phyloP scores from a whole-genome alignment of 2,113 vertebrate species.

The Bagarius yarrelli region DNA sequence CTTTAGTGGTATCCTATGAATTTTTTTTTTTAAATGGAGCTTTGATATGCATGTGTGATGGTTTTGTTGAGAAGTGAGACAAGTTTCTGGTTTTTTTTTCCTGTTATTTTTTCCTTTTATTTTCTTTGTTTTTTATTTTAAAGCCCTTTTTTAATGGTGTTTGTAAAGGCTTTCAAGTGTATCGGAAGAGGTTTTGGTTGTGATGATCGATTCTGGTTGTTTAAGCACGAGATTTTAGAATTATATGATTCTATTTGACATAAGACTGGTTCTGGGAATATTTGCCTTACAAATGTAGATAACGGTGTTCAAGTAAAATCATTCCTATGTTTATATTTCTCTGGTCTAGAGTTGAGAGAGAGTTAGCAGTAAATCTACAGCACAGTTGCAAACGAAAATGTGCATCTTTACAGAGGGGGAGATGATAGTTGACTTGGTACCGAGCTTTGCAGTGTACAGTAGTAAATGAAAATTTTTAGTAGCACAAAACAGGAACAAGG shows the following conservation, averaged over 20 bases:
- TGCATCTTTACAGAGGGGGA: not conserved
- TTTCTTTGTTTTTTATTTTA: not conserved
- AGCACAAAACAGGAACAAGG: conserved; percentile 32
- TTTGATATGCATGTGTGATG: conserved; percentile 61
- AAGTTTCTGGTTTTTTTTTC: conserved; percentile 28
- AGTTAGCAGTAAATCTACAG: not conserved
- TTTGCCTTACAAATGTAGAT: conserved; percentile 15
- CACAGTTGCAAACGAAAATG: not conserved
- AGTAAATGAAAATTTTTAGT: conserved; percentile 17
- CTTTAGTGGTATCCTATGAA: conserved; percentile 65
- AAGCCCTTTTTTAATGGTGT: not conserved
- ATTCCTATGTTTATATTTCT: not conserved
- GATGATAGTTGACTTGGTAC: not conserved
- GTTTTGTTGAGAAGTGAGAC: conserved; percentile 39
- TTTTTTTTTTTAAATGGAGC: conserved; percentile 66
- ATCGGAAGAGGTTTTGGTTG: not conserved
- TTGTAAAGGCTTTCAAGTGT: conserved; percentile 10
- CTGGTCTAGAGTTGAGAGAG: not conserved
- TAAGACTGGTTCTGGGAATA: not conserved
- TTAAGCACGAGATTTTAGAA: conserved; percentile 26
- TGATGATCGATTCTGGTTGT: conserved; percentile 13
- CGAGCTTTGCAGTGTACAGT: not conserved
- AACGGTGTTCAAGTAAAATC: conserved; percentile 9
- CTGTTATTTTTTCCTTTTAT: conserved; percentile 7
- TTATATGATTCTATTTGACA: conserved; percentile 20